Evolutionary conservation across 2,113 vertebrate species (phyloP).

Genomic region (Mellivora capensis): DNA sequence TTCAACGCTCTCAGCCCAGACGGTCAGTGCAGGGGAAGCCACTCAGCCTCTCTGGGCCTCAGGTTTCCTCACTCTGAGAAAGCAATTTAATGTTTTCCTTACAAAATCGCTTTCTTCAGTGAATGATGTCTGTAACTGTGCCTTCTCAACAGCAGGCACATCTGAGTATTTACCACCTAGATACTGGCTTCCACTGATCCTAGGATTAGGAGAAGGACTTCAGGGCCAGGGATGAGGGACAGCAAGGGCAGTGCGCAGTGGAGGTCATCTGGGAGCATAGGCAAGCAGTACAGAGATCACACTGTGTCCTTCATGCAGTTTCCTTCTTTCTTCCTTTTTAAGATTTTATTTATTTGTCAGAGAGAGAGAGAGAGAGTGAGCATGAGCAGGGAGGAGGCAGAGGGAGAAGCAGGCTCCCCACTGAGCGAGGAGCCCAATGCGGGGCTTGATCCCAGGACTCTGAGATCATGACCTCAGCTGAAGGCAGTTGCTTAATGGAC

Average conservation of each 20-base stretch:
- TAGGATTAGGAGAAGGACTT: accelerated
- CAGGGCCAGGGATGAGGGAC: neutral
- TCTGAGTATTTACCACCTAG: neutral
- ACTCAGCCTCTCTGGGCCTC: neutral
- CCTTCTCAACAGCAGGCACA: neutral
- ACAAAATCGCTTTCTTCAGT: neutral
- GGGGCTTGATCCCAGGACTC: too few species aligned
- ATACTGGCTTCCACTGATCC: neutral
- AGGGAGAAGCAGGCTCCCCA: too few species aligned
- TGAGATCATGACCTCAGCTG: neutral
- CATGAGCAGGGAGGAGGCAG: too few species aligned
- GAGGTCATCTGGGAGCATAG: neutral
- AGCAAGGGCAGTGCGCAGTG: neutral
- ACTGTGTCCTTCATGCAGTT: accelerated
- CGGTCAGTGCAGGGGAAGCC: neutral
- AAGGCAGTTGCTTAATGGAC: neutral
- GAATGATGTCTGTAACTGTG: neutral
- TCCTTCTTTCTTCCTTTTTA: neutral
- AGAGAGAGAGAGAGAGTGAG: too few species aligned
- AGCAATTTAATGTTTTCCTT: neutral
- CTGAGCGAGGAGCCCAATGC: too few species aligned
- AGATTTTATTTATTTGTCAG: too few species aligned
- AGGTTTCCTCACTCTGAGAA: neutral
- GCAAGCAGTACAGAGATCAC: accelerated
- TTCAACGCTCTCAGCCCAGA: too few species aligned